A percentile compares a stretch with the other conserved stretches of the same genome.
Conservation (phyloP, 2,113 vertebrate genomes). For the Odontesthes bonariensis region DNA sequence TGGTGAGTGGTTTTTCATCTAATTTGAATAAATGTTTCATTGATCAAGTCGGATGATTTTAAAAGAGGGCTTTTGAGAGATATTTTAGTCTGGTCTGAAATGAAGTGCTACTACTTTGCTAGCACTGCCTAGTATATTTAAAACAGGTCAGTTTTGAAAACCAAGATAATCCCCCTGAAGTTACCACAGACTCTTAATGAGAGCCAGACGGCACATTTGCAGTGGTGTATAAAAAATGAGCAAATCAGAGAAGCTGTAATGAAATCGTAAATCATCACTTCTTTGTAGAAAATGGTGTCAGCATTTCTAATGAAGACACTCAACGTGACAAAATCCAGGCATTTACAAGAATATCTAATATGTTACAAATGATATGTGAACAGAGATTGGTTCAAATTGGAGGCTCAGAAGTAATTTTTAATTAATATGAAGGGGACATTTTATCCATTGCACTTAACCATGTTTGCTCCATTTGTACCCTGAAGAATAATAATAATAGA, state of each 20-base stretch:
- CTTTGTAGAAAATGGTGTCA: neutral
- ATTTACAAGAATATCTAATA: neutral
- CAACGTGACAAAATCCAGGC: neutral
- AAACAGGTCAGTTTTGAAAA: neutral
- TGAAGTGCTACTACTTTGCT: neutral
- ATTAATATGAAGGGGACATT: neutral
- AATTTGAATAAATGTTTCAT: constrained; percentile 33
- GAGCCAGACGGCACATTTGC: neutral
- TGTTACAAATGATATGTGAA: neutral
- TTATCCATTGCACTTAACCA: neutral
- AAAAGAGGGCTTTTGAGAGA: constrained; percentile 3
- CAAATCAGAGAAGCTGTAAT: constrained; percentile 17
- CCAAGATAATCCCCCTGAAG: neutral
- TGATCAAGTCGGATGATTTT: constrained; percentile 18
- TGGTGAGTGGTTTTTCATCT: constrained; percentile 85
- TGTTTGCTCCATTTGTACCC: constrained; percentile 25
- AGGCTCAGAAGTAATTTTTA: neutral
- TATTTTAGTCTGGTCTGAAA: no score
- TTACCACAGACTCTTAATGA: no score
- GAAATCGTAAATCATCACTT: constrained; percentile 14
- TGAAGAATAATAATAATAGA: constrained; percentile 49
- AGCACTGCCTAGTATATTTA: neutral
- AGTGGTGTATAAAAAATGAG: neutral
- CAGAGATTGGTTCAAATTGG: neutral
- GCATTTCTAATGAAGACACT: neutral